Percentiles rank a stretch among this genome's conserved stretches.
These are phyloP conservation scores for Tenrec ecaudatus DNA, from an alignment of 2,113 vertebrate species.

Conservation along the genomic window DNA sequence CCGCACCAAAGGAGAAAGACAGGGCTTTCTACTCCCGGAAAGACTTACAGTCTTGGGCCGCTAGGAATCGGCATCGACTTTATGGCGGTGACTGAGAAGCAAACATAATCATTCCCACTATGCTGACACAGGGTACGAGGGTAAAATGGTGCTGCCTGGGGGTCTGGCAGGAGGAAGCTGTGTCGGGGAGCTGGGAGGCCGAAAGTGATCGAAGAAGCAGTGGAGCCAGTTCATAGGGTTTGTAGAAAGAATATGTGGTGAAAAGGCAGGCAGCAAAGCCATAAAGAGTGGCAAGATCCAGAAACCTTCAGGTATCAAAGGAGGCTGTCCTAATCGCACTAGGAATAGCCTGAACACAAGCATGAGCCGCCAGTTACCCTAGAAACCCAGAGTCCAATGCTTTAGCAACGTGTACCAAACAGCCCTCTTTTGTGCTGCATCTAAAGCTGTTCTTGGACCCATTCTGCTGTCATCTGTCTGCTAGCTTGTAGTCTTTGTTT, in stretches of 20 bases:
- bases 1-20: no score
- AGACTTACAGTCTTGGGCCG: no score
- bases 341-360: slow-evolving; percentile 34
- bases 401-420: slow-evolving; percentile 13
- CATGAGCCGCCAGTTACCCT: slow-evolving; percentile 54
- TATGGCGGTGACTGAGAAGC: not conserved
- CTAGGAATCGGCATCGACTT: not conserved
- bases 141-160: not conserved
- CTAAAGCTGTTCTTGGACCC: not conserved
- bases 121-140: not conserved
- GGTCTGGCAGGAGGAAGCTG: not conserved
- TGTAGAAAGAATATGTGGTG: not conserved
- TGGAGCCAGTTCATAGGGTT: not conserved
- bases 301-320: not conserved
- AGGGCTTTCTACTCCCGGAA: no score
- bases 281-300: not conserved
- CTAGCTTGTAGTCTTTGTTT: not conserved
- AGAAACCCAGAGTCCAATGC: slow-evolving; percentile 45
- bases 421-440: not conserved
- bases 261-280: not conserved
- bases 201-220: not conserved
- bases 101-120: not conserved
- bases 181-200: not conserved
- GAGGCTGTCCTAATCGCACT: not conserved
- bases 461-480: not conserved